Evolutionary conservation across 2,888 invertebrate species (phyloP).

Genomic region (Poecilus cupreus): DNA sequence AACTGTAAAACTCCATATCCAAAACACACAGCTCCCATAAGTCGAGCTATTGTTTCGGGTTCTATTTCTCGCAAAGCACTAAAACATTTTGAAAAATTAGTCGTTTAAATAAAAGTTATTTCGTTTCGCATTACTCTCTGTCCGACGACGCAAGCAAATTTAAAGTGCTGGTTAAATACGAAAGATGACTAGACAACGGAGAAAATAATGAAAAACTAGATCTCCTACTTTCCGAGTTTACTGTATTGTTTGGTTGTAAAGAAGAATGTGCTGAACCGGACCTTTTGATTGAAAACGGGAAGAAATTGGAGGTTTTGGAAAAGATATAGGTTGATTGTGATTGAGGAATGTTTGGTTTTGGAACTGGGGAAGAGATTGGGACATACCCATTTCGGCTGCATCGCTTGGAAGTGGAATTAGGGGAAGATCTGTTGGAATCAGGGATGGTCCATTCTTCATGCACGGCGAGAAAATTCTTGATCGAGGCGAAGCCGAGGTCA

Average conservation of each 20-base stretch:
- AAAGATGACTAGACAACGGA: conserved; percentile 44
- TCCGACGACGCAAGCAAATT: conserved; percentile 16
- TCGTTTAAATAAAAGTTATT: neutral
- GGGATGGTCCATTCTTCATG: conserved; percentile 44
- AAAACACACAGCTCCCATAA: conserved; percentile 82
- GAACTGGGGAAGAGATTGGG: conserved; percentile 51
- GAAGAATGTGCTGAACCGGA: conserved; percentile 59
- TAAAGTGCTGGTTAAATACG: conserved; percentile 44
- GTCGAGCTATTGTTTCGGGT: conserved; percentile 75
- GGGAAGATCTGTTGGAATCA: conserved; percentile 8
- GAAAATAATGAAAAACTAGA: conserved; percentile 46
- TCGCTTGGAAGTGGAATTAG: conserved; percentile 36
- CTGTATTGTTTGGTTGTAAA: conserved; percentile 59
- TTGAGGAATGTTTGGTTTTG: conserved; percentile 62
- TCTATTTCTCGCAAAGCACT: conserved; percentile 68
- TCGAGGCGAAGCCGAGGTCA: too few species aligned
- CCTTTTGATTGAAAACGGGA: conserved; percentile 59
- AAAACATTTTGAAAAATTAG: neutral
- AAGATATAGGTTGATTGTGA: conserved; percentile 64
- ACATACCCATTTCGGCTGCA: conserved; percentile 57
- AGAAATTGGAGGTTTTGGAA: conserved; percentile 37
- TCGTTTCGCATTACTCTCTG: conserved; percentile 42
- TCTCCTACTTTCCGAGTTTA: neutral
- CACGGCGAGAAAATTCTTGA: too few species aligned
- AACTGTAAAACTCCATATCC: conserved; percentile 83